Base-by-base conservation (phyloP, 1,140 invertebrate species). In the Whitmania pigra region DNA sequence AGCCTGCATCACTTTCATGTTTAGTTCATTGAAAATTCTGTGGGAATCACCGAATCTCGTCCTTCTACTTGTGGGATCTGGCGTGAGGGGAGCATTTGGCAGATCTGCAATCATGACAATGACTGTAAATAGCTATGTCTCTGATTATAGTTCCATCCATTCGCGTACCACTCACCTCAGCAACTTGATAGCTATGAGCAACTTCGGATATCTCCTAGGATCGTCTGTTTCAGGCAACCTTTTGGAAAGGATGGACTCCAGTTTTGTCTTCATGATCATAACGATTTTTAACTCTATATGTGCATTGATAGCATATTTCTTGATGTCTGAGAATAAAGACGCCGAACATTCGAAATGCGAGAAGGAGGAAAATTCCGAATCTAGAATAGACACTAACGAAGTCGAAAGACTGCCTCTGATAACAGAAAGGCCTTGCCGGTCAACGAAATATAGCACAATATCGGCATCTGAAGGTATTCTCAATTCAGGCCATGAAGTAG, bases 31-130 rank as follows among this genome's bases (percentile, higher is more conserved):
- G 17, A 77, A 78, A 18, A 54, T 70, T 18, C 18, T 70, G 3
- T 20, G 22, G 17, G 69, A 31, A 40, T 17, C 25, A 15, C 57
- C 71, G 15, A 29, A 43, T 29, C 75, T 81, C 0, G 67, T 73
- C 0, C 71, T 80, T 11, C 76, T 82, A 22, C 71, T 82, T 40
- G 66, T 74, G 15, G 81, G 79, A 5, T 77, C 79, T 0, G 54
- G 72, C 0, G 43, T 78, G 17, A 76, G 80, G 73, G 81, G 81
- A 17, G 67, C 77, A 7, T 78, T 81, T 69, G 80, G 81, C 0
- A 80, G 80, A 72, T 79, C 78, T 36, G 77, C 80, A 0, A 76
- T 82, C 0, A 80, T 82, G 13, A 80, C 78, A 18, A 82, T 82
- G 80, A 79, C 79, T 4, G 78, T 79, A 4, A 78, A 81, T 73